Evolutionary conservation across 2,888 invertebrate species (phyloP).

Genomic region (Corythucha ciliata): DNA sequence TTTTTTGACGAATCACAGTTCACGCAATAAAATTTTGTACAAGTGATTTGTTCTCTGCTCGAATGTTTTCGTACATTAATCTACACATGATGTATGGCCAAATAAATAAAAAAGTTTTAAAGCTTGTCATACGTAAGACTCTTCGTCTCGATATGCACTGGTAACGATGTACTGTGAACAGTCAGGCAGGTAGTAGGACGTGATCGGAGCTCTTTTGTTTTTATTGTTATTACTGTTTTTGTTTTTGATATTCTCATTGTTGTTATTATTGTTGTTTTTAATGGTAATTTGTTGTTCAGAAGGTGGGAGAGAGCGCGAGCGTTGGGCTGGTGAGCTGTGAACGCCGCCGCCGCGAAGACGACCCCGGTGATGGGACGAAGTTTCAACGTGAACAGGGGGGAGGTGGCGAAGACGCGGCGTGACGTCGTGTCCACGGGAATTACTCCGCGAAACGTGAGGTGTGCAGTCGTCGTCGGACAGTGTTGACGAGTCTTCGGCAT

Average conservation of each 20-base stretch:
- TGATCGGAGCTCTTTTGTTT: slow-evolving; percentile 38
- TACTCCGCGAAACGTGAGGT: slow-evolving; percentile 44
- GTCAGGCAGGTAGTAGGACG: slow-evolving; percentile 39
- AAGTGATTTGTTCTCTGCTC: too few species aligned
- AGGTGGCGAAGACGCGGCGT: slow-evolving; percentile 44
- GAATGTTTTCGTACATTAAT: too few species aligned
- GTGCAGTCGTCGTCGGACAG: slow-evolving; percentile 45
- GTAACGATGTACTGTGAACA: slow-evolving; percentile 38
- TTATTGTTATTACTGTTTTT: slow-evolving; percentile 25
- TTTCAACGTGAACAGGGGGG: slow-evolving; percentile 54
- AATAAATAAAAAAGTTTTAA: too few species aligned
- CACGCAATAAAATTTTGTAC: too few species aligned
- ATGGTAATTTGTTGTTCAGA: slow-evolving; percentile 35
- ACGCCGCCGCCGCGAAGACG: slow-evolving; percentile 36
- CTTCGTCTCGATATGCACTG: slow-evolving; percentile 38
- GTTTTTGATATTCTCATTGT: slow-evolving; percentile 30
- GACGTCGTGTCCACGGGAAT: slow-evolving; percentile 44
- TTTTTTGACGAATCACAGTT: too few species aligned
- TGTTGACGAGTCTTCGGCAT: slow-evolving; percentile 43
- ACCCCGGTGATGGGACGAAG: slow-evolving; percentile 46
- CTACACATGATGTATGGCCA: too few species aligned
- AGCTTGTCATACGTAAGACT: slow-evolving; percentile 39
- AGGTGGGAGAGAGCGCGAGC: slow-evolving; percentile 36
- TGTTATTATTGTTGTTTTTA: slow-evolving; percentile 35
- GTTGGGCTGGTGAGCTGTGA: slow-evolving; percentile 33